Evolutionary conservation across 2,797 vertebrate genomes (phyloP), one percentile per base, ranked within the genome.

Genomic region (Arrhamphus sclerolepis): DNA sequence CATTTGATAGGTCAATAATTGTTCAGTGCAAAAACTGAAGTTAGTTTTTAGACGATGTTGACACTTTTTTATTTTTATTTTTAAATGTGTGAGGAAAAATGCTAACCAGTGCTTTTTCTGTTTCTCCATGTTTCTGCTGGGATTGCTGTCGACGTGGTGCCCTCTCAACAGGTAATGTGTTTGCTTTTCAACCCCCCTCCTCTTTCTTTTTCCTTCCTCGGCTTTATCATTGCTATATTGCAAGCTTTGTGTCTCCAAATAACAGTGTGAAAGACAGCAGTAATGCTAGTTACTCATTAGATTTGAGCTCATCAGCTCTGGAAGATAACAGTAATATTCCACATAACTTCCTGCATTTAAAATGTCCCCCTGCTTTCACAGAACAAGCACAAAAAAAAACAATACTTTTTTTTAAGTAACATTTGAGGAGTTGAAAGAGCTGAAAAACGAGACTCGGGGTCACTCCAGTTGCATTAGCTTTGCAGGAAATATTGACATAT

Each of bases 141-240:
- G 71, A 67, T 66, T 70, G 68, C 63, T 64, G 44, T 54, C 57
- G 64, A 59, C 56, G 62, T 2, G 20, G 20, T 62, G 34, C 46
- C 64, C 71, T 70, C 66, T 77, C 70, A 84, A 88, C 85, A 93
- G 91, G 89, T 92, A 91, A 90, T 69, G 56, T 77, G n/a, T 21
- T 70, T 73, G 70, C 75, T 70, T 78, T 72, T 61, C 70, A 3
- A 3, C 24, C 24, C 24, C 24, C 24, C 24, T 26, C 24, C 24
- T 26, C 24, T 21, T 70, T 75, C 72, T 77, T 70, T 78, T 70
- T 61, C 70, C 7, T 26, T 49, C 20, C 59, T 31, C 56, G 41
- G 29, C 47, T 49, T 65, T 66, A 62, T 73, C 56, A n/a, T 14
- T 74, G 48, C 80, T 62, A 61, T 71, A 78, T 43, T 59, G 46